Base-by-base conservation (phyloP, 2,888 invertebrate genomes). In the Beris chalybata region DNA sequence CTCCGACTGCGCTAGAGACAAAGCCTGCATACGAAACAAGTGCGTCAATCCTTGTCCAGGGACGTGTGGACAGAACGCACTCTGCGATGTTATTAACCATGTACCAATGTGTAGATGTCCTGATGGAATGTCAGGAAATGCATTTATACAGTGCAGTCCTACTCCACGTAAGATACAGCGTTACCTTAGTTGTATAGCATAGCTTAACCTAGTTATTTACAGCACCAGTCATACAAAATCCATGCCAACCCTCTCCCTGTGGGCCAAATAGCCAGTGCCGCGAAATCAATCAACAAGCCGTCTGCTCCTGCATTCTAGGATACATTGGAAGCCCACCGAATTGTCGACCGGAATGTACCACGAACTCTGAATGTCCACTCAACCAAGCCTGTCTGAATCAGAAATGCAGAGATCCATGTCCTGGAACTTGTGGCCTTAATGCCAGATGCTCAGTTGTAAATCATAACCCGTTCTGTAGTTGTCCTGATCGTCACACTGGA, bases 401-500 rank as follows among this genome's bases (percentile, higher is more conserved):
- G 74, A 89, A 89, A 81, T 93, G 93, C 77, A 82, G 87, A 56
- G 86, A 93, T 79, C 92, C 92, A 15, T 93, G 91, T 73, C 85
- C 85, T 54, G 92, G 91, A 67, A 85, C 89, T 13, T 93, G 92
- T 77, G 92, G 92, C 31, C 77, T 88, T 7, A 83, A 84, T 73
- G 88, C 92, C 6, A 78, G 84, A 57, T 92, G 92, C 76, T 85
- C 87, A 74, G 88, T 90, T 22, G 85, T 90, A 4, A 90, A 89
- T 76, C 92, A 92, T 75, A 89, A 87, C 77, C 90, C 92, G 1
- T 88, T 90, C 74, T 93, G 93, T 76, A 87, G 86, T 68, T 93
- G 93, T 76, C 85, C 86, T 6, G 79, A 82, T 45, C 84, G 86
- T 59, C 87, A 84, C 71, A 86, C 86, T 4, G 92, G 92, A 59